These are phyloP conservation scores for Lasioglossum calceatum DNA, from an alignment of 2,888 invertebrate species.

Conservation along the genomic window DNA sequence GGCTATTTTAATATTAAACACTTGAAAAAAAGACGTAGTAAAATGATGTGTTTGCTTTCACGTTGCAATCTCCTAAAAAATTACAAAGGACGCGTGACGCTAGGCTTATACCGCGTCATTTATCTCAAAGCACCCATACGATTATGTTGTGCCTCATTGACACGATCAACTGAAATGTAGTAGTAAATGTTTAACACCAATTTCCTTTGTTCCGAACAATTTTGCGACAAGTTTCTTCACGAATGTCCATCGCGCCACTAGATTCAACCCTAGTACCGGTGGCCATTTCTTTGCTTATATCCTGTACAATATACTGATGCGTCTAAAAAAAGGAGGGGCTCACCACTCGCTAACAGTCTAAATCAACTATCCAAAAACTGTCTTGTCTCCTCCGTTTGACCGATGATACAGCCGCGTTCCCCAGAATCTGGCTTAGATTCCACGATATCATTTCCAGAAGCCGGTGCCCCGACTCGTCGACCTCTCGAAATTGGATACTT, in stretches of 20 bases:
- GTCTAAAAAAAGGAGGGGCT: not conserved
- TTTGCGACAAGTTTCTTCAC: not conserved
- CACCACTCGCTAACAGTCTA: not conserved
- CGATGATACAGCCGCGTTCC: not conserved
- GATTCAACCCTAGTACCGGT: not conserved
- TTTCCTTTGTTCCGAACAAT: too few species aligned
- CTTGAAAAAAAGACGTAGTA: not conserved
- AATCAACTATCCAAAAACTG: not conserved
- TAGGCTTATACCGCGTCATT: too few species aligned
- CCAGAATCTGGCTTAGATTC: not conserved
- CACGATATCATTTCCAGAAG: conserved; percentile 20
- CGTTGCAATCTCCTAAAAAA: too few species aligned
- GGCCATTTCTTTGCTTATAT: not conserved
- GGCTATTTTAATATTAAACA: not conserved
- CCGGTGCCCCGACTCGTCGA: conserved; percentile 8
- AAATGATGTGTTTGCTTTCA: too few species aligned
- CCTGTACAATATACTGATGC: not conserved
- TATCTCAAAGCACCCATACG: too few species aligned
- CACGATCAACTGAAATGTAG: too few species aligned
- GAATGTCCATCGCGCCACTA: too few species aligned
- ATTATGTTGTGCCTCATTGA: too few species aligned
- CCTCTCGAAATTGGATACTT: conserved; percentile 48
- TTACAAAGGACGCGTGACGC: too few species aligned
- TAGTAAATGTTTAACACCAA: too few species aligned
- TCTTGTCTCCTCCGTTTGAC: not conserved